A percentile compares a stretch with the other conserved stretches of the same genome.
phyloP scores from a whole-genome alignment of 2,888 invertebrate genomes.

The Platycheirus rosarum region DNA sequence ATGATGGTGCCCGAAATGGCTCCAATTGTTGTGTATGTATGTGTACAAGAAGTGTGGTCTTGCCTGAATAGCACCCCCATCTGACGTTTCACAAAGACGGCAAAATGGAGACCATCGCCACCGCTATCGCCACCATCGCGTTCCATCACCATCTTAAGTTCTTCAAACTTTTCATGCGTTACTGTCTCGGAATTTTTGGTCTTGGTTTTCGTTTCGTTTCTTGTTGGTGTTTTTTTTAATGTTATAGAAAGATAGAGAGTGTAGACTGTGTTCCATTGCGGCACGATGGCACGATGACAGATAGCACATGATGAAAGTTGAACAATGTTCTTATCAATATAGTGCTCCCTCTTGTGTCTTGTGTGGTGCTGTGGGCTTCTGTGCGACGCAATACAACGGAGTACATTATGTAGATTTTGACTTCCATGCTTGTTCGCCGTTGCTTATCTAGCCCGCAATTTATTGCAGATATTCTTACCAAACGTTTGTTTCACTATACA shows the following conservation, averaged over 20 bases:
- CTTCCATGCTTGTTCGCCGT: conserved; percentile 51
- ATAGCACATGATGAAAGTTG: conserved; percentile 70
- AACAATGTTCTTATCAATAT: conserved; percentile 65
- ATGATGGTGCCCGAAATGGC: conserved; percentile 9
- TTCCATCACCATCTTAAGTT: conserved; percentile 38
- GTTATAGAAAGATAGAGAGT: background rate
- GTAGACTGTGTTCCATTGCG: conserved; percentile 50
- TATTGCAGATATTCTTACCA: conserved; percentile 65
- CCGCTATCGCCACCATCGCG: background rate
- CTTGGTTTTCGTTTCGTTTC: conserved; percentile 19
- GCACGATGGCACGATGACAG: conserved; percentile 53
- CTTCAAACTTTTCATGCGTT: conserved; percentile 68
- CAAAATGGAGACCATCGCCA: conserved; percentile 31
- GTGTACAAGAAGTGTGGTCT: background rate
- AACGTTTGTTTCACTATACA: conserved; percentile 44
- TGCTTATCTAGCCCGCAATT: conserved; percentile 67
- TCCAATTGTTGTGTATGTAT: background rate
- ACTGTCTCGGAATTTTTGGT: conserved; percentile 59
- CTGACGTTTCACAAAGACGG: conserved; percentile 49
- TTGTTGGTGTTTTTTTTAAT: conserved; percentile 17
- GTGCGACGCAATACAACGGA: conserved; percentile 43
- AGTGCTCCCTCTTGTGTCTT: conserved; percentile 31
- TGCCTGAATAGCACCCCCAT: conserved; percentile 57
- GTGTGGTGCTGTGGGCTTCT: conserved; percentile 26
- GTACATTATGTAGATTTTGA: conserved; percentile 67